Conservation (phyloP, 2,113 vertebrate species). For the Oncorhynchus gorbuscha region DNA sequence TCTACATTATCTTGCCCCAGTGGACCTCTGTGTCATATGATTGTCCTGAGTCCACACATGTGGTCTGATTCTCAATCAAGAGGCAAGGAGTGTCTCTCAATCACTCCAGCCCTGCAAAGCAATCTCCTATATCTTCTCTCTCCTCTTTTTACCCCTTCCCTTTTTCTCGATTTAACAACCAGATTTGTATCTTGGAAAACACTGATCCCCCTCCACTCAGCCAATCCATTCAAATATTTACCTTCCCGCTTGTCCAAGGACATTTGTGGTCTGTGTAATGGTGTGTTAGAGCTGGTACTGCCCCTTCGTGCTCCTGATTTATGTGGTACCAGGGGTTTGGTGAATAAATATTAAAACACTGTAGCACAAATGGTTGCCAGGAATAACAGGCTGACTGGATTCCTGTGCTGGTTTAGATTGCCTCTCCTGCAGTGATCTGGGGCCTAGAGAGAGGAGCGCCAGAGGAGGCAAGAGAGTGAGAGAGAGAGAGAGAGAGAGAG, state of each 20-base stretch:
- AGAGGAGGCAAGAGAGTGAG: too few relatives aligned
- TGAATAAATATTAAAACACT: constrained; percentile 71
- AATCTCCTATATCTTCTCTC: too few relatives aligned
- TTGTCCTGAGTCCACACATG: not conserved
- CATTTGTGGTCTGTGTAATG: constrained; percentile 57
- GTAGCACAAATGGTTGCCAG: constrained; percentile 59
- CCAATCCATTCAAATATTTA: constrained; percentile 53
- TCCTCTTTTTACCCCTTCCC: too few relatives aligned
- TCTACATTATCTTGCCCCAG: not conserved
- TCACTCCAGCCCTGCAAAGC: too few relatives aligned
- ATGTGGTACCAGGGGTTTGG: constrained; percentile 60
- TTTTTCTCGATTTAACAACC: too few relatives aligned
- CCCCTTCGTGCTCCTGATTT: constrained; percentile 60
- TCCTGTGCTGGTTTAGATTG: constrained; percentile 49
- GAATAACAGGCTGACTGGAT: constrained; percentile 69
- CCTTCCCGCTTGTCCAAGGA: constrained; percentile 55
- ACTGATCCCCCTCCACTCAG: constrained; percentile 20
- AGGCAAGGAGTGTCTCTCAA: too few relatives aligned
- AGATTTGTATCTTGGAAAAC: constrained; percentile 1
- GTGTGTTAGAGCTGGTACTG: constrained; percentile 45
- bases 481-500: too few relatives aligned
- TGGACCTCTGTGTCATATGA: not conserved
- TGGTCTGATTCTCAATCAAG: not conserved
- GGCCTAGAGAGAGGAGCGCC: too few relatives aligned
- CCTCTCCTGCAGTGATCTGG: too few relatives aligned